Evolutionary conservation across 1,140 invertebrate species (phyloP).

Genomic region (Aphelenchoides fujianensis): DNA sequence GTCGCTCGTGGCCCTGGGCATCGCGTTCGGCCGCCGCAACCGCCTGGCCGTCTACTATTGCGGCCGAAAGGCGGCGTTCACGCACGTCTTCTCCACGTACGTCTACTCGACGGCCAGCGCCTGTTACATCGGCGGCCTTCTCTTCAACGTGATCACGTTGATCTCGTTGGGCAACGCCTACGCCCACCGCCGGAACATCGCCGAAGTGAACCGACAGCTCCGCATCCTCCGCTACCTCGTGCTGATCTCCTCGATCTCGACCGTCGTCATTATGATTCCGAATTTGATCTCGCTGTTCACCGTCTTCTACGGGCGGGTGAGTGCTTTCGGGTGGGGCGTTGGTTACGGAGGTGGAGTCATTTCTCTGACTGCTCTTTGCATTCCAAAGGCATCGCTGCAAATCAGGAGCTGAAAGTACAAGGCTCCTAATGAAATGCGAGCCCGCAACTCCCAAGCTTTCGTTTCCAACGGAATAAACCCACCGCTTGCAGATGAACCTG

Average conservation of each 20-base stretch:
- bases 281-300: slow-evolving; percentile 38
- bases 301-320: slow-evolving; percentile 39
- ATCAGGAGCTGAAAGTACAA: no score
- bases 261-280: slow-evolving; percentile 35
- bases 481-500: slow-evolving; percentile 15
- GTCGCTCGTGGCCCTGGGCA: slow-evolving; percentile 22
- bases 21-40: slow-evolving; percentile 27
- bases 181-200: slow-evolving; percentile 33
- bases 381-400: no score
- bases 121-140: slow-evolving; percentile 36
- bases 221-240: slow-evolving; percentile 34
- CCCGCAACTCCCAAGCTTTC: no score
- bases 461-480: no score
- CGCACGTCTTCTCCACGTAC: slow-evolving; percentile 36
- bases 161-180: slow-evolving; percentile 26
- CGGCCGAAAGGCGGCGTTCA: slow-evolving; percentile 37
- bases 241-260: slow-evolving; percentile 44
- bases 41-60: slow-evolving; percentile 31
- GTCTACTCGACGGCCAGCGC: slow-evolving; percentile 34
- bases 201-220: slow-evolving; percentile 36
- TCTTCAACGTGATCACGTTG: slow-evolving; percentile 32
- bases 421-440: no score
- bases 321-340: no score
- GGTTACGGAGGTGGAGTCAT: no score
- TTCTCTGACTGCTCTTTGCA: no score